Percentiles rank a stretch among this genome's conserved stretches.
Evolutionary conservation across 2,888 invertebrate species (phyloP).

Genomic region (Oligia fasciuncula): DNA sequence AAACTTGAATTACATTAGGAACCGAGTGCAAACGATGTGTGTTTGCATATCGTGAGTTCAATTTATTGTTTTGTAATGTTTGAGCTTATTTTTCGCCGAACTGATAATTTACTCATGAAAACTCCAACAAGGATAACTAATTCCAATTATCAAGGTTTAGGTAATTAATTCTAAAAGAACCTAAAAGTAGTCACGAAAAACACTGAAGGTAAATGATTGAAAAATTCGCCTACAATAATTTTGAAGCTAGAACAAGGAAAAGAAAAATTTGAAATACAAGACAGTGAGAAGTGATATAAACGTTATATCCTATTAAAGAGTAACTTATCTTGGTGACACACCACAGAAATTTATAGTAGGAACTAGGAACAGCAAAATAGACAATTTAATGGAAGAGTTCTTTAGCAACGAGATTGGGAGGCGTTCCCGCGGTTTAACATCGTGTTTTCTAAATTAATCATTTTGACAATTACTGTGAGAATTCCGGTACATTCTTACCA

Average conservation of each 20-base stretch:
- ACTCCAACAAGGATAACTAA: slow-evolving; percentile 1
- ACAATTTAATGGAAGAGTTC: slow-evolving; percentile 44
- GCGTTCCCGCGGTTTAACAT: slow-evolving; percentile 41
- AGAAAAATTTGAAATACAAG: not conserved
- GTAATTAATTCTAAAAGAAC: not conserved
- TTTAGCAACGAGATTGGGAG: slow-evolving; percentile 41
- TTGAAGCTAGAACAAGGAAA: not conserved
- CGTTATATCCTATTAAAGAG: not conserved
- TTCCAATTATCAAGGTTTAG: not conserved
- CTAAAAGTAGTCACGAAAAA: not conserved
- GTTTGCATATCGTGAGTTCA: slow-evolving; percentile 39
- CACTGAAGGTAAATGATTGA: no score
- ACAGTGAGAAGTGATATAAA: not conserved
- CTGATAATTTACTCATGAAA: not conserved
- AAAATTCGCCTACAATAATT: not conserved
- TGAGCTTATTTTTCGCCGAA: slow-evolving; percentile 7
- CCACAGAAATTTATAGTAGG: slow-evolving; percentile 19
- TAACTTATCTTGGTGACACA: slow-evolving; percentile 6
- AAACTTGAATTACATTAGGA: slow-evolving; percentile 41
- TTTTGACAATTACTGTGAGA: slow-evolving; percentile 44
- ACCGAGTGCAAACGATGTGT: slow-evolving; percentile 26
- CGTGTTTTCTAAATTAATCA: slow-evolving; percentile 41
- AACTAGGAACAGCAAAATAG: slow-evolving; percentile 21
- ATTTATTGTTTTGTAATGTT: slow-evolving; percentile 40
- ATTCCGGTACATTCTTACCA: slow-evolving; percentile 10